Conservation (phyloP, 2,888 invertebrate species). For the Tanytarsus gracilentus region DNA sequence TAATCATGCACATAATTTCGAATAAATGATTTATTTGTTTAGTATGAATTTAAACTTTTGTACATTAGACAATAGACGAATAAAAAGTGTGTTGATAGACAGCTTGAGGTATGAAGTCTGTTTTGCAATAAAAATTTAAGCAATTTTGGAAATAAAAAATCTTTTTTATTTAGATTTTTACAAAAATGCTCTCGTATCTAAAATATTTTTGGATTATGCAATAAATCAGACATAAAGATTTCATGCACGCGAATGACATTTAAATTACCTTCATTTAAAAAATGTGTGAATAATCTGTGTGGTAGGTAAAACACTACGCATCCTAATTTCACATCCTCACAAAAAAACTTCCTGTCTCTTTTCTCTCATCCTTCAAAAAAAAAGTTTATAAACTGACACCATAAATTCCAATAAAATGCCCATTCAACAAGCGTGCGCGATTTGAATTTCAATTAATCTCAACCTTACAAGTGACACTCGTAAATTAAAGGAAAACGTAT, state of each 20-base stretch:
- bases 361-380: conserved; percentile 5
- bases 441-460: conserved; percentile 11
- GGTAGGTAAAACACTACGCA: neutral
- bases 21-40: conserved; percentile 15
- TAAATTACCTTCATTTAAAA: too few relatives aligned
- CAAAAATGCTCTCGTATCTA: too few relatives aligned
- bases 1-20: conserved; percentile 12
- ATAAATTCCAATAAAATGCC: neutral
- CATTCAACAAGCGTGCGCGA: neutral
- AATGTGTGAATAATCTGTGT: too few relatives aligned
- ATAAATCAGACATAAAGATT: too few relatives aligned
- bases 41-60: neutral
- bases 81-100: neutral
- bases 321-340: neutral
- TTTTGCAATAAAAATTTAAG: neutral
- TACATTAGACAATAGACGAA: too few relatives aligned
- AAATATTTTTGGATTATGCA: too few relatives aligned
- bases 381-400: neutral
- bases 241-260: too few relatives aligned
- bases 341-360: neutral
- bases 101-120: neutral
- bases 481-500: conserved; percentile 18
- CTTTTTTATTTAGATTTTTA: conserved; percentile 2
- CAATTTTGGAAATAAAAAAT: neutral
- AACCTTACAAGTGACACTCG: conserved; percentile 8